Evolutionary conservation across 2,797 vertebrate genomes (phyloP), one percentile per base, ranked within the genome.

Genomic region (Glyptemys insculpta): DNA sequence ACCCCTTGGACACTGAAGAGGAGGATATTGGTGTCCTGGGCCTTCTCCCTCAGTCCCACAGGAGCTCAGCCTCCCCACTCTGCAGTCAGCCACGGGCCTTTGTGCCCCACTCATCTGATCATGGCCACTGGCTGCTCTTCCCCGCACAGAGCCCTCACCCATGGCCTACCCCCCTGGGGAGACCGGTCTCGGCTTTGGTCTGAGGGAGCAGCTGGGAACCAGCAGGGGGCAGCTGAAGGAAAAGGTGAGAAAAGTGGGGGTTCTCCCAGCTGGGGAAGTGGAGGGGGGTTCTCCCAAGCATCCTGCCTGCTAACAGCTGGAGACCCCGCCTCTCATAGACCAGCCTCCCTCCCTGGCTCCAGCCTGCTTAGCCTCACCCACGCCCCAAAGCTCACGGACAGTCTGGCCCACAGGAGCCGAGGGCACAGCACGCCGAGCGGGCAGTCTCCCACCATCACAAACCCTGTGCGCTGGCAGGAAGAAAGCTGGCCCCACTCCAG

Each of bases 341-440:
- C 65, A 37, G 65, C 65, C 19, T 37, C 62, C 62, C 4, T n/a
- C 34, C 18, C 34, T 68, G n/a, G 10, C n/a, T n/a, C 18, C 9
- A 21, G 19, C 65, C 34, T n/a, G 62, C 62, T 18, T 19, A 68
- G 62, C 62, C 18, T 37, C 18, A 10, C 34, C 62, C 62, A 19
- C 4, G 2, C 18, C 68, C 37, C 68, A 72, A 23, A 72, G n/a
- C 21, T 12, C 68, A 41, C 5, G 1, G 37, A 23, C 37, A 11
- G 10, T 41, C n/a, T 37, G n/a, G 65, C 19, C 65, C 8, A 21
- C 62, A 68, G 18, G 34, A 5, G 3, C 68, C 23, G 54, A 72
- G 37, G 59, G 29, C 57, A 31, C 29, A 0, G 29, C 19, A 2
- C 2, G 6, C 59, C 1, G 12, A 59, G 29, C 1, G 12, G 29